phyloP scores from a whole-genome alignment of 92 coral and sea anemone genomes.

The Parazoanthus swiftii region DNA sequence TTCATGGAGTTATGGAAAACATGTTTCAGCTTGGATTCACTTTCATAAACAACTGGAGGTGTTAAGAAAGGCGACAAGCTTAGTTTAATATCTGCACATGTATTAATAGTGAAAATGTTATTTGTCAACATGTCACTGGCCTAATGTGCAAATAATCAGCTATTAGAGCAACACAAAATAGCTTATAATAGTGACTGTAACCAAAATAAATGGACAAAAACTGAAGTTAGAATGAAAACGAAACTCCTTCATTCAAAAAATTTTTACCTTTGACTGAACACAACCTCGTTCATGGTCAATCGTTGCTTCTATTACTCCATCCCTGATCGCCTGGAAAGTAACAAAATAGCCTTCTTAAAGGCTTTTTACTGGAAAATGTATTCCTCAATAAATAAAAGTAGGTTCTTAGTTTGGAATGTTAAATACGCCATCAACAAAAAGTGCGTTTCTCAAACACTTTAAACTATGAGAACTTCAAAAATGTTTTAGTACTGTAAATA shows the following conservation, averaged over 20 bases:
- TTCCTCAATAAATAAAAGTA: no score
- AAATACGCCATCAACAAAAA: no score
- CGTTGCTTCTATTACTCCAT: conserved; percentile 99
- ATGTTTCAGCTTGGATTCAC: conserved; percentile 47
- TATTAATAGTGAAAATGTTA: conserved; percentile 30
- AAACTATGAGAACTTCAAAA: no score
- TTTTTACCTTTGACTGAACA: conserved; percentile 90
- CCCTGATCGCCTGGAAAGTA: conserved; percentile 82
- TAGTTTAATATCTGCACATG: conserved; percentile 32
- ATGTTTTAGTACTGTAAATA: no score
- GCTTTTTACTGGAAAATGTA: no score
- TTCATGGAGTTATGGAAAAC: not conserved
- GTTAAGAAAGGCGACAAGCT: conserved; percentile 50
- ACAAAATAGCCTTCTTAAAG: no score
- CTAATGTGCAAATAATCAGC: conserved; percentile 26
- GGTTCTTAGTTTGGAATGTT: no score
- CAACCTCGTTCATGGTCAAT: conserved; percentile 95
- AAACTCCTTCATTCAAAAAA: no score
- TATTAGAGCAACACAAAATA: not conserved
- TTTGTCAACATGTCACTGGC: conserved; percentile 37
- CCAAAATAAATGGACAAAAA: not conserved
- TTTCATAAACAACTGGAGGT: conserved; percentile 32
- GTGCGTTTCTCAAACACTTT: not conserved
- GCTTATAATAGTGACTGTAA: not conserved
- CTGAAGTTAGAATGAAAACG: not conserved